Percentiles rank a stretch among this genome's conserved stretches.
phyloP scores from a whole-genome alignment of 1,140 invertebrate genomes.

The Drosophila simulans region DNA sequence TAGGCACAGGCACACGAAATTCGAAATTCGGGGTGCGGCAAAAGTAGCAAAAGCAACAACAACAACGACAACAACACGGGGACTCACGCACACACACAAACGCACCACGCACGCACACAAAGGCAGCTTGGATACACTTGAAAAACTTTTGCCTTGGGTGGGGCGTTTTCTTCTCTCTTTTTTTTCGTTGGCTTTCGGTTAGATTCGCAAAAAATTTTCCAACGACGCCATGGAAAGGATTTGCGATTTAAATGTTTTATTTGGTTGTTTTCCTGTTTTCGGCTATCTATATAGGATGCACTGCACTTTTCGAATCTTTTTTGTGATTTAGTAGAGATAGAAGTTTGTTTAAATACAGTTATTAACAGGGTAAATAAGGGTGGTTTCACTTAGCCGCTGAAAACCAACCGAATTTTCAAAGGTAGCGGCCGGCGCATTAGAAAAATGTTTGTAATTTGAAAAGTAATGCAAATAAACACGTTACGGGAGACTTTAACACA shows the following conservation, averaged over 20 bases:
- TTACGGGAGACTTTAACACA: not conserved
- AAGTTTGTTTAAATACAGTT: conserved; percentile 14
- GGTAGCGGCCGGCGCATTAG: conserved; percentile 49
- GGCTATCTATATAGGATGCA: not conserved
- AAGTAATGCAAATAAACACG: not conserved
- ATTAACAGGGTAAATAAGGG: conserved; percentile 34
- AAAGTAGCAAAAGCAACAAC: conserved; percentile 32
- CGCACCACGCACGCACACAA: conserved; percentile 16
- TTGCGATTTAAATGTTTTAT: conserved; percentile 32
- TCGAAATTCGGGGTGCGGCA: conserved; percentile 67
- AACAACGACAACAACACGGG: conserved; percentile 12
- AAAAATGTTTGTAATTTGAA: conserved; percentile 19
- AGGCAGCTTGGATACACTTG: conserved; percentile 66
- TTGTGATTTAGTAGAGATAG: conserved; percentile 2
- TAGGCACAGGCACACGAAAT: conserved; percentile 46
- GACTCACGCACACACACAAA: conserved; percentile 11
- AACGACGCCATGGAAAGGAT: conserved; percentile 36
- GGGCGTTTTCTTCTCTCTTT: conserved; percentile 57
- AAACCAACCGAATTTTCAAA: conserved; percentile 51
- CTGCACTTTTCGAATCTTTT: not conserved
- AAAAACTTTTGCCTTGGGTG: conserved; percentile 75
- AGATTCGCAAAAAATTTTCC: conserved; percentile 48
- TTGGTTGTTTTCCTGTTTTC: conserved; percentile 1
- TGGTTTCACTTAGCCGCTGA: conserved; percentile 49
- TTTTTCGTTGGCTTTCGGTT: conserved; percentile 37